Percentiles rank a stretch among this genome's conserved stretches.
These are phyloP conservation scores for Sander lucioperca DNA, from an alignment of 2,113 vertebrate genomes.

Conservation along the genomic window DNA sequence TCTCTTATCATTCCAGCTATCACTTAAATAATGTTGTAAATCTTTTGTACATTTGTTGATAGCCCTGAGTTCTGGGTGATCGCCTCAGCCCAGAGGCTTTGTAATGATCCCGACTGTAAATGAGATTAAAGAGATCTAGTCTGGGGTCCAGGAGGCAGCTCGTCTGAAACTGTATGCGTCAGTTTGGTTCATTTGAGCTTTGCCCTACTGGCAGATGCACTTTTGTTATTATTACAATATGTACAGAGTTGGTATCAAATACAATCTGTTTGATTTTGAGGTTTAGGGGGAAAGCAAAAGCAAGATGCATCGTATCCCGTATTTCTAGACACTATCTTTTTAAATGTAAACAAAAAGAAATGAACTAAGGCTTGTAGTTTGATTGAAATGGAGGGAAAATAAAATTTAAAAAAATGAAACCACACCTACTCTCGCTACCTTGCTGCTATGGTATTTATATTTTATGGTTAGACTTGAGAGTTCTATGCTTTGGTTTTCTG, in stretches of 20 bases:
- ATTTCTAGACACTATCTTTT: conserved; percentile 81
- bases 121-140: conserved; percentile 66
- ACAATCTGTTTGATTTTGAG: conserved; percentile 51
- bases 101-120: conserved; percentile 57
- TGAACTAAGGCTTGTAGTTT: conserved; percentile 55
- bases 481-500: background rate
- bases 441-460: background rate
- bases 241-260: conserved; percentile 67
- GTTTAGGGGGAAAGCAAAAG: conserved; percentile 21
- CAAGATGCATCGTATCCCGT: conserved; percentile 57
- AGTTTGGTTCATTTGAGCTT: conserved; percentile 65
- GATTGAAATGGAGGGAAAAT: conserved; percentile 65
- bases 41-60: conserved; percentile 76
- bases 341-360: conserved; percentile 58
- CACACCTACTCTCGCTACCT: background rate
- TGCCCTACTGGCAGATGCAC: conserved; percentile 70
- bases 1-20: conserved; percentile 47
- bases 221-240: conserved; percentile 62
- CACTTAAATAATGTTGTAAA: conserved; percentile 43
- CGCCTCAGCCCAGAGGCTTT: conserved; percentile 49
- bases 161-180: conserved; percentile 18
- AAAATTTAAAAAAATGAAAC: conserved; percentile 64
- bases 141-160: conserved; percentile 44
- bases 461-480: background rate
- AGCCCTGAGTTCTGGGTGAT: conserved; percentile 35